Evolutionary conservation across 2,797 vertebrate genomes (phyloP), one percentile per base, ranked within the genome.

Genomic region (Glossophaga mutica): DNA sequence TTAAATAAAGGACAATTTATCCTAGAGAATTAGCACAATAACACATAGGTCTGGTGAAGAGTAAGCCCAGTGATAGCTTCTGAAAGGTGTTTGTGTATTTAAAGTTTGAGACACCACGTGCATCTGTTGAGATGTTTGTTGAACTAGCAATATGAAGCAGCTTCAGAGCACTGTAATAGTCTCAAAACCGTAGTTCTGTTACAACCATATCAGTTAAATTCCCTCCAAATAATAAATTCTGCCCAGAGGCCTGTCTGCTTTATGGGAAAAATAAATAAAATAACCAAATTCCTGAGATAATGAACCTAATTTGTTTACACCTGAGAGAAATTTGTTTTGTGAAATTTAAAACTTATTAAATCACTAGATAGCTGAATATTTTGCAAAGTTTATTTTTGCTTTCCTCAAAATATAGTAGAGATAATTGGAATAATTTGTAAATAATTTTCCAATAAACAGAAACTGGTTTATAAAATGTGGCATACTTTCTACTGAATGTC

Each of bases 311-410:
- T 91, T 87, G 42, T 87, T 95, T 88, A 92, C 50, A 92, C 18
- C 29, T 37, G 67, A 94, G 71, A 95, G 59, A 94, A 94, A 57
- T 87, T 90, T 92, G 15, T 82, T 90, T 95, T 95, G 55, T 92
- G 74, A 91, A 90, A 78, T 95, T 52, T 14, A 92, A 77, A 92
- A 57, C 11, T 77, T 68, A 76, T 12, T 84, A 90, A 90, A 89
- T 94, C 16, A 26, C 88, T 92, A 86, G 59, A 21, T 88, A 52
- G 19, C 50, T 85, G 83, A 79, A n/a, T 87, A 82, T 97, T 90
- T n/a, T 91, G 34, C 26, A 57, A n/a, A 50, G 57, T 87, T 92
- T 12, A 37, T 39, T 90, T 94, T 92, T 90, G 71, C 78, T 95
- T 87, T 96, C 32, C 78, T 95, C 21, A 70, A 91, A 91, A 55